These are phyloP conservation scores for Epinephelus moara DNA, from an alignment of 2,113 vertebrate species.

Conservation along the genomic window DNA sequence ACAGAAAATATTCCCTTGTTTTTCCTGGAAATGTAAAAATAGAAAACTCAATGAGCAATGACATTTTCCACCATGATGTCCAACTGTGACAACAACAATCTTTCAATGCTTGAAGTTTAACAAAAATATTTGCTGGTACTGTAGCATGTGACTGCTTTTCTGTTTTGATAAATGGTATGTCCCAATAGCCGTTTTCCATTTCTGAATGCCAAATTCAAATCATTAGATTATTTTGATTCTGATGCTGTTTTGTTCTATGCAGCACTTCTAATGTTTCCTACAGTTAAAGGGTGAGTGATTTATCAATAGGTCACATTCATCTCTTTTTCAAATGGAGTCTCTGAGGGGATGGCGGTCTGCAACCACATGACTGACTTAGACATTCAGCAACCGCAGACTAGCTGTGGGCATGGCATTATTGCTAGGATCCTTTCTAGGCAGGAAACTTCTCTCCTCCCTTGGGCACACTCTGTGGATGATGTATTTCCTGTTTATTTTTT, in stretches of 20 bases:
- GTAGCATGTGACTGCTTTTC: conserved; percentile 15
- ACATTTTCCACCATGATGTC: conserved; percentile 47
- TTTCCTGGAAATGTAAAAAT: conserved; percentile 55
- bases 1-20: conserved; percentile 63
- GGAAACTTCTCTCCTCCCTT: conserved; percentile 60
- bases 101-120: not conserved
- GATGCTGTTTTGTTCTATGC: not conserved
- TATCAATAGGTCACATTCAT: not conserved
- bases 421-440: conserved; percentile 53
- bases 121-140: conserved; percentile 20
- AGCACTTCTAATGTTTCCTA: not conserved
- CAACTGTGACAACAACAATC: conserved; percentile 41
- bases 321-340: not conserved
- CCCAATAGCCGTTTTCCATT: conserved; percentile 59
- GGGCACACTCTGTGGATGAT: conserved; percentile 64
- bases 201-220: conserved; percentile 41
- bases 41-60: conserved; percentile 34
- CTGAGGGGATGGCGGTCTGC: not conserved
- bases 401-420: conserved; percentile 41
- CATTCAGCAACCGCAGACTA: conserved; percentile 7
- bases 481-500: conserved; percentile 78
- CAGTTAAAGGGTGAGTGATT: not conserved
- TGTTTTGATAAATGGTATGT: conserved; percentile 39
- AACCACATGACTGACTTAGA: conserved; percentile 5
- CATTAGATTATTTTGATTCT: not conserved